These are phyloP conservation scores for Perodicticus potto DNA, from an alignment of 2,797 vertebrate species.

Conservation along the genomic window DNA sequence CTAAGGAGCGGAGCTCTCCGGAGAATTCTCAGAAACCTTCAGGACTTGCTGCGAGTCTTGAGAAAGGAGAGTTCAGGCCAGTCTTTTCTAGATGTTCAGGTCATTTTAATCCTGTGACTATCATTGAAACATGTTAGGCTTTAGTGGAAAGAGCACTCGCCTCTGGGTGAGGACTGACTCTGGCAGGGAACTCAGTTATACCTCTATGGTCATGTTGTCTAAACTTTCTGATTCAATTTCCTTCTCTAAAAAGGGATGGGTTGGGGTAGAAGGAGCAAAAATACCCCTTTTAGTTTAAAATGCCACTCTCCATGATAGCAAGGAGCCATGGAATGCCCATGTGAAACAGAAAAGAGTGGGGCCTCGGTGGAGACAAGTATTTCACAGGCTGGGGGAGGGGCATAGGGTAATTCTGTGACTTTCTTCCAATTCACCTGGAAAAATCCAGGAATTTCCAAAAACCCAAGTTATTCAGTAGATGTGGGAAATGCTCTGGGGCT, in stretches of 20 bases:
- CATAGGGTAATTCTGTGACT: not conserved
- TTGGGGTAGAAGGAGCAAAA: not conserved
- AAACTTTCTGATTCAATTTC: not conserved
- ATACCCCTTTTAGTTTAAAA: not conserved
- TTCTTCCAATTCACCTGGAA: not conserved
- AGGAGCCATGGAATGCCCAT: not conserved
- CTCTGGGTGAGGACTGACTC: not conserved
- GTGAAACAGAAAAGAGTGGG: not conserved
- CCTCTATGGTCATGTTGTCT: not conserved
- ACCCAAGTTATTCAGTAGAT: not conserved
- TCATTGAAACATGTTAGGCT: not conserved
- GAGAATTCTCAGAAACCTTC: not conserved
- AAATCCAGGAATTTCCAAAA: not conserved
- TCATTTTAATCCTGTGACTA: not conserved
- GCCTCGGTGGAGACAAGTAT: fast-evolving
- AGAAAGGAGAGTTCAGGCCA: not conserved
- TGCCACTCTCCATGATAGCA: not conserved
- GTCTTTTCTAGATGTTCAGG: not conserved
- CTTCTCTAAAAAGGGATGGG: not conserved
- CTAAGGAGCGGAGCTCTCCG: fast-evolving
- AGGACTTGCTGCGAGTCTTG: not conserved
- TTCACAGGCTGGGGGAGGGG: not conserved
- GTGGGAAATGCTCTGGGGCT: not conserved
- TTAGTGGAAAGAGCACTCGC: not conserved
- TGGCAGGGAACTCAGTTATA: not conserved